Conservation (phyloP, 2,113 vertebrate genomes). For the Nanorana parkeri region DNA sequence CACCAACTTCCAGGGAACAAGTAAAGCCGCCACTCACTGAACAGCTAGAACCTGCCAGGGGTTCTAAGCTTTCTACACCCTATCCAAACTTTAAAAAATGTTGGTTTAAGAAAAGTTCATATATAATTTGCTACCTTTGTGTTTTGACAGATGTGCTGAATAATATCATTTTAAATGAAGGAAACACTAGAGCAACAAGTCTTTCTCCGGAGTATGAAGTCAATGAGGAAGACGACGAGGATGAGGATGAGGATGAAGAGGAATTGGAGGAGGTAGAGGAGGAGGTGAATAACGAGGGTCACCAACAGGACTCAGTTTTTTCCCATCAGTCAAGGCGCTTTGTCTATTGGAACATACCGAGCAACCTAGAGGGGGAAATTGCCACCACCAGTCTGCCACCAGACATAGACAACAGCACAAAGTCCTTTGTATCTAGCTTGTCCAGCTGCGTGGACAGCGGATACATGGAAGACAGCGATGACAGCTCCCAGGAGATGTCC, state of each 20-base stretch:
- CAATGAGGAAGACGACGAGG: conserved; percentile 74
- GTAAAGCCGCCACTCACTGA: no score
- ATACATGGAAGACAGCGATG: conserved; percentile 87
- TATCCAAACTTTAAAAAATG: no score
- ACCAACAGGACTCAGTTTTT: conserved; percentile 67
- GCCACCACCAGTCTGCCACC: conserved; percentile 76
- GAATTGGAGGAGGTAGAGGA: conserved; percentile 76
- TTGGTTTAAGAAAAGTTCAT: no score
- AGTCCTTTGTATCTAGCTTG: conserved; percentile 82
- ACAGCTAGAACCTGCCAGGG: no score
- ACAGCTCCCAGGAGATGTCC: conserved; percentile 67
- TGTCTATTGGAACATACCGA: conserved; percentile 74
- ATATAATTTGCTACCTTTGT: background rate
- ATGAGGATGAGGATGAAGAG: conserved; percentile 63
- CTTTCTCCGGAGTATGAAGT: conserved; percentile 68
- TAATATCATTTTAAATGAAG: conserved; percentile 84
- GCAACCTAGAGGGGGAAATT: conserved; percentile 78
- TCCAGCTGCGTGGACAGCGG: conserved; percentile 90
- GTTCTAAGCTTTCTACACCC: no score
- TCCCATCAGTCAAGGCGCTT: conserved; percentile 71
- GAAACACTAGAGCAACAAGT: conserved; percentile 59
- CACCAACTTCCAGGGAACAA: no score
- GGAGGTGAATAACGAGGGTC: conserved; percentile 59
- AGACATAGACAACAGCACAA: conserved; percentile 64
- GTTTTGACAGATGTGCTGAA: conserved; percentile 82